These are phyloP conservation scores for Limnodromus scolopaceus DNA, from an alignment of 2,797 vertebrate species.

Conservation along the genomic window DNA sequence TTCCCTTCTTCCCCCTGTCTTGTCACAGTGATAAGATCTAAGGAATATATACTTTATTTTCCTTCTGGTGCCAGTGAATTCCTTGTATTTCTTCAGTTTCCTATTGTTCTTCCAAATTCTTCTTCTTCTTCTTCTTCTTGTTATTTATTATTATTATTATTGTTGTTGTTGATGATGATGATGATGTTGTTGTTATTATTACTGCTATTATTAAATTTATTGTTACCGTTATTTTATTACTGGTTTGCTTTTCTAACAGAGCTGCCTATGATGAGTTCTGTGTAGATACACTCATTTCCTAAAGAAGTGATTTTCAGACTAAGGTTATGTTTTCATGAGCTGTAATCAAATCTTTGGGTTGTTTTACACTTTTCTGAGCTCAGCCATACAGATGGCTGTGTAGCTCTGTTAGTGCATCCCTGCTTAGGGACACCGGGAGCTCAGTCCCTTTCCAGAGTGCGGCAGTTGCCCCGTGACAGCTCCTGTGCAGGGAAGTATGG, in stretches of 20 bases:
- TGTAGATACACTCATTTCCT: not conserved
- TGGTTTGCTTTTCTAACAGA: not conserved
- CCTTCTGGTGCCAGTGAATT: not conserved
- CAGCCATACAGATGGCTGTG: not conserved
- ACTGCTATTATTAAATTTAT: not conserved
- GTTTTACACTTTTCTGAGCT: not conserved
- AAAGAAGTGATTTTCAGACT: not conserved
- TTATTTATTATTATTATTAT: not conserved
- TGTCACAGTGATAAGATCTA: not conserved
- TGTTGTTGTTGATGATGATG: not conserved
- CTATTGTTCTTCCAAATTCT: not conserved
- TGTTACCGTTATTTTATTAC: not conserved
- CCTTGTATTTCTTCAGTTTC: not conserved
- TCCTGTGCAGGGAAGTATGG: not conserved
- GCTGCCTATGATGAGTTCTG: rapidly evolving
- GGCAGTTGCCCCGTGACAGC: not conserved
- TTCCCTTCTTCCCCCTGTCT: not conserved
- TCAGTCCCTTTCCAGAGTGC: not conserved
- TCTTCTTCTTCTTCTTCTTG: too few relatives aligned
- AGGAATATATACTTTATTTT: not conserved
- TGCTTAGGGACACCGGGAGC: not conserved
- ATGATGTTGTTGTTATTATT: not conserved
- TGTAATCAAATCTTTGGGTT: not conserved
- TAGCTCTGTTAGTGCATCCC: not conserved
- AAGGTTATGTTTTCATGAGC: not conserved